Evolutionary conservation across 2,797 vertebrate species (phyloP), one percentile per base, ranked within the genome.

Genomic region (Limnodromus scolopaceus): DNA sequence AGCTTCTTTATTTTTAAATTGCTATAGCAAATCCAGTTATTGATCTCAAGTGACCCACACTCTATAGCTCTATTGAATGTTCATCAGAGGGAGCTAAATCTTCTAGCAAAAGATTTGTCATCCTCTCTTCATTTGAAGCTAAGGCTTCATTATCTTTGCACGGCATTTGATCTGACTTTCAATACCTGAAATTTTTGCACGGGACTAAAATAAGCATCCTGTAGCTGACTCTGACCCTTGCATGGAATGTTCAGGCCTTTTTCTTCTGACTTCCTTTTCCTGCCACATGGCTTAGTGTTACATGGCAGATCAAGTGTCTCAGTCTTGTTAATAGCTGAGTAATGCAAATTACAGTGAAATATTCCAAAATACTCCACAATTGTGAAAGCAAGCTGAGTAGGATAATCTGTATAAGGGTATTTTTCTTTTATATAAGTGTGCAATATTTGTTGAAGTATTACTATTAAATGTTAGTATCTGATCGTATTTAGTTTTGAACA

Each of bases 1-100:
- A 71, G 72, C 45, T 89, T 19, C 58, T 84, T 87, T 39, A 60
- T 77, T 74, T 93, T 77, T 80, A 82, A 93, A 88, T 64, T 58
- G 66, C 55, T 79, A 5, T 48, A 60, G 88, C 43, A 89, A 96
- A 94, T 80, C 53, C 46, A 69, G 74, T 64, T 96, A 94, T 90
- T 90, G 80, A 93, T 86, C 64, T 65, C 6, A 38, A 69, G 76
- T 89, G 92, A 51, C 80, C 57, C 28, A 66, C 49, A 43, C 77
- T 65, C 80, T 68, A 28, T 83, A 81, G 32, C 54, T 84, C 63
- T 81, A 71, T 66, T 83, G 90, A 89, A 74, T 34, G n/a, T 41
- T 89, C 74, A 54, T 93, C 79, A 85, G 77, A 80, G 55, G 46
- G 83, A 95, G 45, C 48, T 86, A 84, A 87, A 80, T 84, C 36